phyloP scores from a whole-genome alignment of 2,888 invertebrate genomes.

The Tachina lurida region DNA sequence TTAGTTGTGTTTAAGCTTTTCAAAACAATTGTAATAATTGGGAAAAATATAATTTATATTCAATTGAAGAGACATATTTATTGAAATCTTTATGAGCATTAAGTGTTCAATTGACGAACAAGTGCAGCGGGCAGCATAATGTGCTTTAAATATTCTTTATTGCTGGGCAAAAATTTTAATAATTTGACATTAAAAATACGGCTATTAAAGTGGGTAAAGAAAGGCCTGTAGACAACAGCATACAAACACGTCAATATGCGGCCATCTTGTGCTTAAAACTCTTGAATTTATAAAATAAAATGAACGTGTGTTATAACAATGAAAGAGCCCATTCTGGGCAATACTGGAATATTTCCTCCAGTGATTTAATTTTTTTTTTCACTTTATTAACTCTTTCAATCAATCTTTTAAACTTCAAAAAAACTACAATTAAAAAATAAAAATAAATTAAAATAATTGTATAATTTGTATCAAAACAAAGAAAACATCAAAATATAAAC shows the following conservation, averaged over 20 bases:
- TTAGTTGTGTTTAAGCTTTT: slow-evolving; percentile 65
- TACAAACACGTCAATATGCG: too few species aligned
- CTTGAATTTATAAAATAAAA: too few species aligned
- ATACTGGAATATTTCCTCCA: slow-evolving; percentile 2
- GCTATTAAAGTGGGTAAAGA: slow-evolving; percentile 52
- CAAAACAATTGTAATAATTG: slow-evolving; percentile 51
- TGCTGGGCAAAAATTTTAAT: slow-evolving; percentile 74
- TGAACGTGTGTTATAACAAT: too few species aligned
- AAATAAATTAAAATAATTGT: slow-evolving; percentile 28
- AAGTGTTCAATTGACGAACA: neutral
- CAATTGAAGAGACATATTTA: neutral
- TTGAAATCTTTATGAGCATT: neutral
- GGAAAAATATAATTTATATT: slow-evolving; percentile 8
- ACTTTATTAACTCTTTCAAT: neutral
- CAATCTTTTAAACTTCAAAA: slow-evolving; percentile 26
- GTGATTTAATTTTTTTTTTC: slow-evolving; percentile 7
- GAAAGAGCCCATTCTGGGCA: too few species aligned
- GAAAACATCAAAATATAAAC: slow-evolving; percentile 15
- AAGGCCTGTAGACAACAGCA: neutral
- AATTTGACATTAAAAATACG: slow-evolving; percentile 60
- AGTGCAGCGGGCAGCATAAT: slow-evolving; percentile 48
- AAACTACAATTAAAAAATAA: slow-evolving; percentile 32
- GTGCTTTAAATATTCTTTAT: slow-evolving; percentile 75
- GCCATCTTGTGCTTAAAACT: too few species aligned
- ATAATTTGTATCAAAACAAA: slow-evolving; percentile 36